These are phyloP conservation scores for Pterocles gutturalis DNA, from an alignment of 2,113 vertebrate species.

Conservation along the genomic window DNA sequence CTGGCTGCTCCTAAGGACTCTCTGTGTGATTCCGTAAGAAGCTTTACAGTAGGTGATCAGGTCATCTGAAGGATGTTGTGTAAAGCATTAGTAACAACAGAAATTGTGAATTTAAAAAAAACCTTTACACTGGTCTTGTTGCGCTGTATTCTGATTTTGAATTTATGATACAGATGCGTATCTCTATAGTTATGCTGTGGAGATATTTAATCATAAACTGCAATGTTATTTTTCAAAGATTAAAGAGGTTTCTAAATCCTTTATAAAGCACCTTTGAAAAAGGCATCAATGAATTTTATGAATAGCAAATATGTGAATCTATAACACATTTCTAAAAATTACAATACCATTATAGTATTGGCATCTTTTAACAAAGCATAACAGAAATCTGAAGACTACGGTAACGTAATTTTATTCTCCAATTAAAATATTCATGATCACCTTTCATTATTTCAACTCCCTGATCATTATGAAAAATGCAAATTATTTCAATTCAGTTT, in stretches of 20 bases:
- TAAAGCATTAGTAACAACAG: neutral
- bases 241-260: neutral
- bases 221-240: neutral
- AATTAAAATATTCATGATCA: slow-evolving; percentile 61
- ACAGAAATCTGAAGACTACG: slow-evolving; percentile 31
- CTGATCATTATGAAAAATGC: slow-evolving; percentile 54
- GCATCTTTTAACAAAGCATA: neutral
- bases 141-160: neutral
- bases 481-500: slow-evolving; percentile 61
- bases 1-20: neutral
- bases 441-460: slow-evolving; percentile 51
- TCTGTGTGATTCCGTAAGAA: neutral
- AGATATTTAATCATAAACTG: neutral
- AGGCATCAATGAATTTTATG: neutral
- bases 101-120: neutral
- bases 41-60: neutral
- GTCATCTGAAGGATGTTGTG: neutral
- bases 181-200: neutral
- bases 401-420: slow-evolving; percentile 43
- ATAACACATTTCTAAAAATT: slow-evolving; percentile 12
- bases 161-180: neutral
- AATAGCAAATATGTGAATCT: slow-evolving; percentile 16
- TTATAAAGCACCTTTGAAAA: neutral
- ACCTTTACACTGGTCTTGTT: neutral
- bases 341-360: neutral